Evolutionary conservation across 2,113 vertebrate genomes (phyloP).

Genomic region (Raja brachyura): DNA sequence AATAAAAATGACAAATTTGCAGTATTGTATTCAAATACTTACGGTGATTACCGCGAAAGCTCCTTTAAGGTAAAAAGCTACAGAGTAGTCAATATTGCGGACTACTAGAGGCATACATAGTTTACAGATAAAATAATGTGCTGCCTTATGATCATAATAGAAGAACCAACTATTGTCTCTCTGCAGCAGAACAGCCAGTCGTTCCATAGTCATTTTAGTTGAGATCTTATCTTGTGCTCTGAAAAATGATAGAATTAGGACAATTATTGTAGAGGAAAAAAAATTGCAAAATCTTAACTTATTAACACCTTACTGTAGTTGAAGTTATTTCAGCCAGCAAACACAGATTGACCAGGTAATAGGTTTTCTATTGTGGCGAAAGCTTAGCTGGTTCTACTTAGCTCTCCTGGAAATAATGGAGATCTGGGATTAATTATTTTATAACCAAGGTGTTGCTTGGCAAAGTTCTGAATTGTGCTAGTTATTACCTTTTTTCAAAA

Average conservation of each 20-base stretch:
- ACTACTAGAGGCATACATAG: not conserved
- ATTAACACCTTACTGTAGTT: not conserved
- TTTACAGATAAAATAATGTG: conserved; percentile 12
- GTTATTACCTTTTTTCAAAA: not conserved
- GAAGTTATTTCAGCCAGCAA: not conserved
- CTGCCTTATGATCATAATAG: not conserved
- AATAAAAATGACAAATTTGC: not conserved
- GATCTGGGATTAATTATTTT: not conserved
- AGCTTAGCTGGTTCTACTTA: not conserved
- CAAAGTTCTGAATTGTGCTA: not conserved
- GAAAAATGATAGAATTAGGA: no score
- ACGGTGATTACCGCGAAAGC: not conserved
- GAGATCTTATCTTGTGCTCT: not conserved
- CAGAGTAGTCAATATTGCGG: not conserved
- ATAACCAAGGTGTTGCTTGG: not conserved
- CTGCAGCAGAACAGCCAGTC: not conserved
- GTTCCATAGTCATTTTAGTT: not conserved
- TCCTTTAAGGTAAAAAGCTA: not conserved
- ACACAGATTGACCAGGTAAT: not conserved
- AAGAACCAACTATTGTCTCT: conserved; percentile 5
- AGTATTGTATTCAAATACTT: conserved; percentile 17
- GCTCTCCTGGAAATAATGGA: not conserved
- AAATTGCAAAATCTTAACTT: not conserved
- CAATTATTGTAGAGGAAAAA: not conserved
- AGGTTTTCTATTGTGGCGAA: not conserved